Evolutionary conservation across 1,140 invertebrate species (phyloP).

Genomic region (Prorops nasuta): DNA sequence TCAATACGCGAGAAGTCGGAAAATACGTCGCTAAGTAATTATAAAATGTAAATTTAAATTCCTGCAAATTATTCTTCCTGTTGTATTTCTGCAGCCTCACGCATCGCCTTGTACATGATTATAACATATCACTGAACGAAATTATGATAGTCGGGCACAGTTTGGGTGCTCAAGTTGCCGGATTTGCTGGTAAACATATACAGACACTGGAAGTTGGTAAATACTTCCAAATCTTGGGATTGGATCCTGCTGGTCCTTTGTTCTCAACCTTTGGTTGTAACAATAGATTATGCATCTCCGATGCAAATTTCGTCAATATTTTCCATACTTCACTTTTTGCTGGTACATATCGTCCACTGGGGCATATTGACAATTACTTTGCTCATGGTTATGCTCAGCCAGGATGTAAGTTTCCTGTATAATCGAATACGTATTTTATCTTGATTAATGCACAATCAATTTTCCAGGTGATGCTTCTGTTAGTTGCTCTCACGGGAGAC

Average conservation of each 20-base stretch:
- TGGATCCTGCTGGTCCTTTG: conserved; percentile 13
- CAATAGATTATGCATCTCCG: background rate
- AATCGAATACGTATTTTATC: background rate
- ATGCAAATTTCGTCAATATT: background rate
- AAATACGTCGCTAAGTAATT: conserved; percentile 9
- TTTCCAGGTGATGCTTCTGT: background rate
- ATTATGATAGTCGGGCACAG: conserved; percentile 16
- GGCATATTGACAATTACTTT: background rate
- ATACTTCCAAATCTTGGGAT: background rate
- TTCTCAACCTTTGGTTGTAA: rapidly evolving
- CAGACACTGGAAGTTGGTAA: rapidly evolving
- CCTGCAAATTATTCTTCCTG: background rate
- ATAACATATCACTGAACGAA: background rate
- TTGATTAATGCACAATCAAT: background rate
- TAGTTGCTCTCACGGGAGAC: background rate
- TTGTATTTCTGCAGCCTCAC: conserved; percentile 6
- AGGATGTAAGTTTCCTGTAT: conserved; percentile 10
- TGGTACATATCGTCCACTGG: background rate
- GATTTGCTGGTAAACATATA: conserved; percentile 3
- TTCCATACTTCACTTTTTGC: conserved; percentile 4
- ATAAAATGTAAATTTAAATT: background rate
- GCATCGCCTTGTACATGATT: background rate
- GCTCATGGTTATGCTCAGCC: conserved; percentile 2
- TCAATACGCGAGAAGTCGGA: conserved; percentile 5
- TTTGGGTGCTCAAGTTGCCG: conserved; percentile 17